Evolutionary conservation across 2,797 vertebrate species (phyloP), one percentile per base, ranked within the genome.

Genomic region (Arrhamphus sclerolepis): DNA sequence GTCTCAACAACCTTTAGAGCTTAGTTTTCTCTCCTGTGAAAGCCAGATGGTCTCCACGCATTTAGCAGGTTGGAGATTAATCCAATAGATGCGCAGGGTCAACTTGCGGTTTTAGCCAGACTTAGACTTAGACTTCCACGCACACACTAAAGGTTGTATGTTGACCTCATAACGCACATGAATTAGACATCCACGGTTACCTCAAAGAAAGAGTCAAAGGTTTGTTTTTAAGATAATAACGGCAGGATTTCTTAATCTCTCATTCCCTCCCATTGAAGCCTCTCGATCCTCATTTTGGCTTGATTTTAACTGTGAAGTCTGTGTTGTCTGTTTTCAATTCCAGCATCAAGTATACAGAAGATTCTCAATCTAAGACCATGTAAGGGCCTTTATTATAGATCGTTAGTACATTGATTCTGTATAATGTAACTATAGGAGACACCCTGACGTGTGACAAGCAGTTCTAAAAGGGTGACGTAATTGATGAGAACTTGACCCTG

Each of bases 11-110:
- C 60, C 60, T 73, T 44, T 17, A 2, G 13, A 53, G 64, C 69
- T 76, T 64, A 69, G 56, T 46, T 54, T 53, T 38, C 55, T 28
- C 43, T 19, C 58, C 55, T 66, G 46, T 57, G 61, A 78, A 67
- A 72, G 70, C 70, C 78, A 77, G 72, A 54, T 77, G 67, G 62
- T 56, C 57, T 77, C 65, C 75, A 66, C 48, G 62, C 55, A 69
- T 64, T 84, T 77, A 84, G 62, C 59, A 46, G 62, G 57, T 76
- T 55, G 44, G 22, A 75, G 56, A 65, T 81, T 89, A 87, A 89
- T 82, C 83, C 82, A 55, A 69, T 69, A 14, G 53, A 40, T 62
- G 47, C 6, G 42, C 34, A 18, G 40, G 54, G 50, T 65, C 58
- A 66, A 34, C 0, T 11, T 34, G 31, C 13, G 31, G 29, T 58